These are phyloP conservation scores for Labeo calbasu DNA, from an alignment of 2,797 vertebrate genomes.

Conservation along the genomic window DNA sequence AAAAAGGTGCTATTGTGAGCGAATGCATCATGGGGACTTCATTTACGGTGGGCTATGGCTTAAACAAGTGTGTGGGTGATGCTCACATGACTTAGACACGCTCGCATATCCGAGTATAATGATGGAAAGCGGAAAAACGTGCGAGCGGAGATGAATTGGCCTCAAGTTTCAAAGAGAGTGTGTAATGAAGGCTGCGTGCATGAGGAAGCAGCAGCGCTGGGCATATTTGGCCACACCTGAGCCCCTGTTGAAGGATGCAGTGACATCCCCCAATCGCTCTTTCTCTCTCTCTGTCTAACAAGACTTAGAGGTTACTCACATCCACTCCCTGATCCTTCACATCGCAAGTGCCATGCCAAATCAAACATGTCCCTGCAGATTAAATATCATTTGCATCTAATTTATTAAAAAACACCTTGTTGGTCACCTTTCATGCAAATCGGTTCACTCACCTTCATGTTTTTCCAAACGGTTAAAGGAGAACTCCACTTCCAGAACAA, in stretches of 20 bases:
- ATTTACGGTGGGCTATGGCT: constrained; percentile 8
- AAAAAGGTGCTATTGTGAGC: constrained; percentile 49
- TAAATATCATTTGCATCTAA: background rate
- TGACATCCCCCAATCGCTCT: constrained; percentile 25
- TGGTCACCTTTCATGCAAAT: background rate
- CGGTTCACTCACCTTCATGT: background rate
- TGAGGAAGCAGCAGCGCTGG: constrained; percentile 30
- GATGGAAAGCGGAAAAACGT: constrained; percentile 13
- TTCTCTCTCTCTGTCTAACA: constrained; percentile 22
- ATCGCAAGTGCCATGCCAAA: constrained; percentile 6
- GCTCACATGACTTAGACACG: constrained; percentile 12
- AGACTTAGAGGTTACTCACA: constrained; percentile 25
- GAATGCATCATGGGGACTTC: constrained; percentile 14
- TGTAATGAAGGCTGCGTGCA: constrained; percentile 23
- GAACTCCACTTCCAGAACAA: too few relatives aligned
- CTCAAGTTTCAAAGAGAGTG: constrained; percentile 45
- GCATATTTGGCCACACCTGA: constrained; percentile 53
- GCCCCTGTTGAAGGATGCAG: constrained; percentile 48
- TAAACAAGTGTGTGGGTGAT: constrained; percentile 8
- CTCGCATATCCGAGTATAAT: constrained; percentile 2
- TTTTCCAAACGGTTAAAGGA: background rate
- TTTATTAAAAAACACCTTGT: background rate
- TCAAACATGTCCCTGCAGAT: background rate
- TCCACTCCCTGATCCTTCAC: constrained; percentile 9
- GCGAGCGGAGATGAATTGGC: constrained; percentile 21